phyloP scores from a whole-genome alignment of 2,888 invertebrate genomes.

The Plagodis pulveraria region DNA sequence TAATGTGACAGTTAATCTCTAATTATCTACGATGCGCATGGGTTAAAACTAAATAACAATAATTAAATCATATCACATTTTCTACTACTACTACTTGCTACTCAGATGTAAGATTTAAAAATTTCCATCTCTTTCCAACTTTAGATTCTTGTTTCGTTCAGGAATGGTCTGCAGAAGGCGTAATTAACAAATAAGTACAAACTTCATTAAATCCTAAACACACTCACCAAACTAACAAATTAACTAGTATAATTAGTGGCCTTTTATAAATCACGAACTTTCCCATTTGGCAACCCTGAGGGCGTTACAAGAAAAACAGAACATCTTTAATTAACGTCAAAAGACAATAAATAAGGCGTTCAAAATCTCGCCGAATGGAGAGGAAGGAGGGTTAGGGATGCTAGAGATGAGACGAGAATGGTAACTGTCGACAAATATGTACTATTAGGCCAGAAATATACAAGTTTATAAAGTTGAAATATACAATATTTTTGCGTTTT shows the following conservation, averaged over 20 bases:
- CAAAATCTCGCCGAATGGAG: slow-evolving; percentile 25
- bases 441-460: neutral
- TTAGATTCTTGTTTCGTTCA: no score
- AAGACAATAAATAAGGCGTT: slow-evolving; percentile 43
- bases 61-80: no score
- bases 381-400: slow-evolving; percentile 29
- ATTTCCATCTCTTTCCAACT: no score
- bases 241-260: slow-evolving; percentile 33
- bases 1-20: no score
- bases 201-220: slow-evolving; percentile 26
- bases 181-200: no score
- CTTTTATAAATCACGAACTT: slow-evolving; percentile 32
- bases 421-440: neutral
- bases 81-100: no score
- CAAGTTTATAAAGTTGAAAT: no score
- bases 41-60: no score
- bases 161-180: no score
- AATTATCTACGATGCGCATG: no score
- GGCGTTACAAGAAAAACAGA: slow-evolving; percentile 33
- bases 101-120: no score
- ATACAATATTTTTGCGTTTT: no score
- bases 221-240: slow-evolving; percentile 28
- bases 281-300: slow-evolving; percentile 29
- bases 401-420: slow-evolving; percentile 2
- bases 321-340: slow-evolving; percentile 41